These are phyloP conservation scores for Lagodon rhomboides DNA, from an alignment of 2,797 vertebrate genomes.

Conservation along the genomic window DNA sequence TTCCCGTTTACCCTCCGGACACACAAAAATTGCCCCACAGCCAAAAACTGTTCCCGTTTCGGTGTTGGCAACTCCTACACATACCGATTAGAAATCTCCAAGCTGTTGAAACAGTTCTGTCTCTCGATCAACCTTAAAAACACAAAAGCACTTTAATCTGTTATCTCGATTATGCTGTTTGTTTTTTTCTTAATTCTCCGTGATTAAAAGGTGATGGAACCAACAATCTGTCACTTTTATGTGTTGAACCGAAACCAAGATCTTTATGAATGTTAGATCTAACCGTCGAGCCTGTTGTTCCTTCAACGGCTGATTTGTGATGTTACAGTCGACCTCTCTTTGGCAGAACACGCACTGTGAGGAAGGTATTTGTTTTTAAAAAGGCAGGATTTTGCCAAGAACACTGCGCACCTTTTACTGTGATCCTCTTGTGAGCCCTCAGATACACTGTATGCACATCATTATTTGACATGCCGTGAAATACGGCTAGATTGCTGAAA, in stretches of 20 bases:
- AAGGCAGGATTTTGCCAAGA: constrained; percentile 35
- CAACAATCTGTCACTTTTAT: not conserved
- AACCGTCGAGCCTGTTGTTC: not conserved
- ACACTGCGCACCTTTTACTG: constrained; percentile 15
- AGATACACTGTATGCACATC: constrained; percentile 30
- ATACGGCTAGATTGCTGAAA: constrained; percentile 48
- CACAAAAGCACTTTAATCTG: not conserved
- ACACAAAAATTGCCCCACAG: too few relatives aligned
- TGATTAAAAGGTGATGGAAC: constrained; percentile 1
- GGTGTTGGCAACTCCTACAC: too few relatives aligned
- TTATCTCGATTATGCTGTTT: not conserved
- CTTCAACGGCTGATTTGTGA: constrained; percentile 16
- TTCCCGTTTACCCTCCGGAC: too few relatives aligned
- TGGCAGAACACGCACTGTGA: constrained; percentile 12
- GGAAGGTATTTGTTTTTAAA: constrained; percentile 52
- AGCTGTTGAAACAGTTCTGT: not conserved
- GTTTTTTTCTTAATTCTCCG: too few relatives aligned
- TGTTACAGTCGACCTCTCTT: constrained; percentile 20
- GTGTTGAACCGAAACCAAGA: not conserved
- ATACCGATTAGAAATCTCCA: not conserved
- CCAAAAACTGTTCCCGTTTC: too few relatives aligned
- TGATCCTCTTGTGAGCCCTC: constrained; percentile 43
- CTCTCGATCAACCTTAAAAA: not conserved
- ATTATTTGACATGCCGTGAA: constrained; percentile 52
- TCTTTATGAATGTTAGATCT: not conserved